Evolutionary conservation across 1,140 invertebrate genomes (phyloP), one percentile per base, ranked within the genome.

Genomic region (Hylaeus anthracinus): DNA sequence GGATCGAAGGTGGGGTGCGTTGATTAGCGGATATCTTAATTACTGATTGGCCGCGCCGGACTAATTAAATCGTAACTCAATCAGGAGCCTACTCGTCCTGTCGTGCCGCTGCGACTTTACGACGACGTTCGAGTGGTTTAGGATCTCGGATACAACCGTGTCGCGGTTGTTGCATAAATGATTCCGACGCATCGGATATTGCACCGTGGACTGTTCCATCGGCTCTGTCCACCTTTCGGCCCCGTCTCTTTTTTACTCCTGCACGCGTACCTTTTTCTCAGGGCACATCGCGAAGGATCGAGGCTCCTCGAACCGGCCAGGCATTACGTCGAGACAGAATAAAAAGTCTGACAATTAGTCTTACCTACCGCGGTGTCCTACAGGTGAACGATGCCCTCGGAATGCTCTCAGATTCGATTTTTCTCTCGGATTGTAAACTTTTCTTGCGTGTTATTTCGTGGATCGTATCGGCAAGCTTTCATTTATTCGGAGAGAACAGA

Each of bases 51-150:
- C 85, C 85, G 81, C 76, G 85, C 88, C 88, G 87, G 88, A 86
- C 91, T 91, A 92, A 92, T 92, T 92, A 92, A 92, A 92, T 92
- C 91, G 91, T 92, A 92, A 92, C 90, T 92, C 91, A 92, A 92
- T 91, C 91, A 89, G 77, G 85, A 65, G 39, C 70, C 73, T 4
- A 39, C 2, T 48, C 12, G 8, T 1, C 56, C 2, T 4, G 39
- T 3, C 89, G 73, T 53, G 76, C 72, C 64, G 67, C 43, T 72
- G 73, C 79, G 72, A 83, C 83, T 90, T 90, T 86, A 86, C 82
- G 83, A 83, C 82, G 79, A 60, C 64, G 66, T 64, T 51, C 75
- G 80, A 80, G 76, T 72, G 69, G 78, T 86, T 87, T 66, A 72
- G 75, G 64, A 72, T n/a, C 71, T 12, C 72, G 72, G 26, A 74